Evolutionary conservation across 2,888 invertebrate species (phyloP).

Genomic region (Drosophila pseudotalamancana): DNA sequence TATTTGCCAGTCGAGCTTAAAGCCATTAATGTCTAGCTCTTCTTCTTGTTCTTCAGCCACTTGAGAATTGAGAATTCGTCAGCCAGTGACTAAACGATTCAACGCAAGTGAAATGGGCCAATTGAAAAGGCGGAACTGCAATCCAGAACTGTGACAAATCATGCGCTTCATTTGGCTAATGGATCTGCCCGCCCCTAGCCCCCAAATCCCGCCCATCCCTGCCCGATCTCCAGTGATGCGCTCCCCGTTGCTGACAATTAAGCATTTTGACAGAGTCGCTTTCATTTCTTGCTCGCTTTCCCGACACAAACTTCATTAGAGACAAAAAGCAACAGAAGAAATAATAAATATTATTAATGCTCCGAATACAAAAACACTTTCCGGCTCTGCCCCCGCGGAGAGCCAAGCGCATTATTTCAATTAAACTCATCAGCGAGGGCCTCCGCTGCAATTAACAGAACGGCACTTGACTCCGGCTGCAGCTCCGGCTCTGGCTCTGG

Average conservation of each 20-base stretch:
- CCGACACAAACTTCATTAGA: constrained; percentile 64
- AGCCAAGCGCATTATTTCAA: constrained; percentile 72
- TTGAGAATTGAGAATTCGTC: neutral
- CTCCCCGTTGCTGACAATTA: constrained; percentile 58
- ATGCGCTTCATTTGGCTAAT: constrained; percentile 70
- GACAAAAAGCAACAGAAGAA: constrained; percentile 18
- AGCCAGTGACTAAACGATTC: neutral
- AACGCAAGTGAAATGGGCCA: constrained; percentile 29
- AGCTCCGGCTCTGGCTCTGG: neutral
- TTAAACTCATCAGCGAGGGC: constrained; percentile 76
- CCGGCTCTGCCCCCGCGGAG: constrained; percentile 51
- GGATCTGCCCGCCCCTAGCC: constrained; percentile 11
- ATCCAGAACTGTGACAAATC: constrained; percentile 62
- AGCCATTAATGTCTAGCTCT: constrained; percentile 37
- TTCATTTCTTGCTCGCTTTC: constrained; percentile 33
- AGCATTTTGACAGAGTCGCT: constrained; percentile 57
- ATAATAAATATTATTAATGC: constrained; percentile 73
- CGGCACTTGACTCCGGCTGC: constrained; percentile 67
- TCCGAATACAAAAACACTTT: constrained; percentile 48
- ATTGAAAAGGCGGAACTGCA: constrained; percentile 35
- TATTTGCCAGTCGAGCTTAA: constrained; percentile 45
- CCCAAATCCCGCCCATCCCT: neutral
- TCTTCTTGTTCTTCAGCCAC: neutral
- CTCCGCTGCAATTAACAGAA: constrained; percentile 70
- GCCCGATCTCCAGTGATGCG: constrained; percentile 5